These are phyloP conservation scores for Hydra vulgaris DNA, from an alignment of 30 jellyfish, hydroid and myxozoan genomes.

Conservation along the genomic window DNA sequence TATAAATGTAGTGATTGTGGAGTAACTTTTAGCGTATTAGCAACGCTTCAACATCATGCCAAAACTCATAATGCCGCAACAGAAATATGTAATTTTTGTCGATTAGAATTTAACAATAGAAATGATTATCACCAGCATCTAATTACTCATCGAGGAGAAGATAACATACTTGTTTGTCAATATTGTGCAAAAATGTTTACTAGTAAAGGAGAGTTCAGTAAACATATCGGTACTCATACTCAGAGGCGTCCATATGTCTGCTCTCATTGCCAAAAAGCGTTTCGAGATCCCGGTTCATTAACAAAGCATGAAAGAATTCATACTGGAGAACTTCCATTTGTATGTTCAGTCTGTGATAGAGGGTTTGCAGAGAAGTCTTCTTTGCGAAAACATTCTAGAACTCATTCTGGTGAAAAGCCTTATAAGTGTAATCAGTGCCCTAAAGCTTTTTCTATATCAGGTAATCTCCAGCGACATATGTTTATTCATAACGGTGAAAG, in stretches of 20 bases:
- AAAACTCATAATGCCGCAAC: conserved; percentile 49
- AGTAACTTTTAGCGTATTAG: conserved; percentile 71
- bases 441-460: conserved; percentile 90
- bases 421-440: conserved; percentile 76
- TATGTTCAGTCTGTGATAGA: conserved; percentile 48
- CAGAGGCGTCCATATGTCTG: conserved; percentile 88
- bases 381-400: conserved; percentile 67
- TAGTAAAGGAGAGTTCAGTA: conserved; percentile 85
- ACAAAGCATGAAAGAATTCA: conserved; percentile 86
- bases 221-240: conserved; percentile 80
- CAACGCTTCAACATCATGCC: conserved; percentile 73
- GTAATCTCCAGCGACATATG: conserved; percentile 85
- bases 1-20: conserved; percentile 55
- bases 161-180: conserved; percentile 71
- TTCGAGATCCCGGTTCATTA: conserved; percentile 95
- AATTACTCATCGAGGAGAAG: conserved; percentile 87
- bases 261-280: conserved; percentile 64
- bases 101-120: conserved; percentile 36
- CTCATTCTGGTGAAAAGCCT: conserved; percentile 89
- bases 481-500: conserved; percentile 86
- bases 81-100: conserved; percentile 62
- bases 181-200: conserved; percentile 62
- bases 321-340: conserved; percentile 91
- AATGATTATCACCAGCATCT: conserved; percentile 55
- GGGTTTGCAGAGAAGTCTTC: conserved; percentile 95